Conservation (phyloP, 2,113 vertebrate genomes). For the Herpetotheres cachinnans region DNA sequence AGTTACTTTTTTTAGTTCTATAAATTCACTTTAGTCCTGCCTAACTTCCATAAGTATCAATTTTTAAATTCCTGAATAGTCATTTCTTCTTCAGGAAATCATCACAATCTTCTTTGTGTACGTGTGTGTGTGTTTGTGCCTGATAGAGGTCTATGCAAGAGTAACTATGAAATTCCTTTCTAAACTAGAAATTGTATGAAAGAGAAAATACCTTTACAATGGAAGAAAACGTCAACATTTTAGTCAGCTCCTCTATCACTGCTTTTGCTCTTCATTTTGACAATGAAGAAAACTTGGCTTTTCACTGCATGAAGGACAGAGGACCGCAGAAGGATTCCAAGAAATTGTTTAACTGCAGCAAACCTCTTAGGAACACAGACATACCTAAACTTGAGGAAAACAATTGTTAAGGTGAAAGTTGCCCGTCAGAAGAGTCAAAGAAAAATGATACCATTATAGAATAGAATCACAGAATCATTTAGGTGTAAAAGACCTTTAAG, state of each 20-base stretch:
- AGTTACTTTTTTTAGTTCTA: neutral
- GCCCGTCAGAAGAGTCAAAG: neutral
- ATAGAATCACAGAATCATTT: neutral
- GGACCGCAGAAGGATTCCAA: neutral
- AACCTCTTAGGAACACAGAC: neutral
- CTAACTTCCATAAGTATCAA: neutral
- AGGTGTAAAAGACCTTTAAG: neutral
- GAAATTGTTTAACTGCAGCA: neutral
- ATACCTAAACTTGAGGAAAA: neutral
- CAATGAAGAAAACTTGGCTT: neutral
- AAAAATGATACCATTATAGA: neutral
- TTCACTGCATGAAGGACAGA: neutral
- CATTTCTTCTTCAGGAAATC: neutral
- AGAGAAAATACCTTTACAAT: neutral
- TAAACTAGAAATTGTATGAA: neutral
- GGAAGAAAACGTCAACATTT: neutral
- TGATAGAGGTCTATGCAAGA: neutral
- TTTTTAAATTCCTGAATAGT: neutral
- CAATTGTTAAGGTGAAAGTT: neutral
- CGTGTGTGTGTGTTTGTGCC: neutral
- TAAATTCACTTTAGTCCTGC: neutral
- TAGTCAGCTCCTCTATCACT: neutral
- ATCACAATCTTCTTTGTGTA: neutral
- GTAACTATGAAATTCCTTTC: neutral
- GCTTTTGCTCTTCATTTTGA: neutral